These are phyloP conservation scores for Ornithorhynchus anatinus DNA, from an alignment of 2,113 vertebrate genomes.

Conservation along the genomic window DNA sequence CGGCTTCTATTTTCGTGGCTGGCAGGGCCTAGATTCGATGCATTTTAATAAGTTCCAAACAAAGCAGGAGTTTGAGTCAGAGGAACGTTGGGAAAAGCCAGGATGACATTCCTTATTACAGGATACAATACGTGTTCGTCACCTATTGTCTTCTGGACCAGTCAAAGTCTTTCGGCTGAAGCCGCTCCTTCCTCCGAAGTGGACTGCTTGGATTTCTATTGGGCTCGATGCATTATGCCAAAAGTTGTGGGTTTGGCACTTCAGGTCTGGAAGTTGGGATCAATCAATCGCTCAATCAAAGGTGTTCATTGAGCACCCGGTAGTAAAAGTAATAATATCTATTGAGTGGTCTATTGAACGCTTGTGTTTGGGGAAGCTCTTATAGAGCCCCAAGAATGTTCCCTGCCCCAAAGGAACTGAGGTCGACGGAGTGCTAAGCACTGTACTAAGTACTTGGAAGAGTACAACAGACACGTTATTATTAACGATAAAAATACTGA, in stretches of 20 bases:
- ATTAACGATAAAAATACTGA: too few relatives aligned
- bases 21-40: constrained; percentile 50
- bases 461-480: too few relatives aligned
- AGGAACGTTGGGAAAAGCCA: not conserved
- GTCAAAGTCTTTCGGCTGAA: constrained; percentile 9
- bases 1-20: constrained; percentile 50
- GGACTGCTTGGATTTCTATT: not conserved
- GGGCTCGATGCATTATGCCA: not conserved
- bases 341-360: too few relatives aligned
- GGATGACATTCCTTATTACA: constrained; percentile 12
- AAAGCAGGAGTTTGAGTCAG: constrained; percentile 30
- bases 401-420: too few relatives aligned
- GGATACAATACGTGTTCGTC: constrained; percentile 1
- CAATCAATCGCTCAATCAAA: too few relatives aligned
- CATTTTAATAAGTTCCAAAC: constrained; percentile 56
- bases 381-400: too few relatives aligned
- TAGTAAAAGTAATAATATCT: too few relatives aligned
- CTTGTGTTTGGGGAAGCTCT: too few relatives aligned
- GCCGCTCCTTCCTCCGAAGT: constrained; percentile 2
- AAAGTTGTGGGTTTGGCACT: not conserved
- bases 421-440: too few relatives aligned
- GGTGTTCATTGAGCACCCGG: too few relatives aligned
- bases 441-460: too few relatives aligned
- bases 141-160: constrained; percentile 11
- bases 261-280: constrained; percentile 8